Conservation (phyloP, 2,888 invertebrate species). For the Lydus trimaculatus region DNA sequence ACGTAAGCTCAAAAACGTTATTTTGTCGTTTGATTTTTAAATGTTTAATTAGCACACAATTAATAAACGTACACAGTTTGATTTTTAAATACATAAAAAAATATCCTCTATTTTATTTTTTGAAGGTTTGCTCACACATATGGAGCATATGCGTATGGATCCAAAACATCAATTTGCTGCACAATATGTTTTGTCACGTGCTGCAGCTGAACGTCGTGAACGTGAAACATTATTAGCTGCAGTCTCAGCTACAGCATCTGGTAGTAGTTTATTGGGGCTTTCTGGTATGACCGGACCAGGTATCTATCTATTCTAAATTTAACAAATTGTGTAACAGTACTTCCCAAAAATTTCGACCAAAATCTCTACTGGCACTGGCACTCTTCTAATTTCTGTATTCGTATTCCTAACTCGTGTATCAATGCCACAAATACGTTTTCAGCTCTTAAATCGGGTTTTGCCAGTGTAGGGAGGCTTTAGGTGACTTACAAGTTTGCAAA, state of each 20-base stretch:
- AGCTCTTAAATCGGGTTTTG: too few species aligned
- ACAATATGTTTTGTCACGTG: slow-evolving; percentile 89
- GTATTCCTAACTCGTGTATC: too few species aligned
- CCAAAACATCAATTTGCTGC: slow-evolving; percentile 96
- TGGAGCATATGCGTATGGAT: slow-evolving; percentile 98
- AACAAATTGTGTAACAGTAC: too few species aligned
- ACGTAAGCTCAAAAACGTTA: background rate
- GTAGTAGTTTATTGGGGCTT: slow-evolving; percentile 68
- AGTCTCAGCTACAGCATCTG: slow-evolving; percentile 64
- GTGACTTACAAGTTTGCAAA: too few species aligned
- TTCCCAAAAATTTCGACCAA: too few species aligned
- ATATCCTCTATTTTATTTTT: background rate
- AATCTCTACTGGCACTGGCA: too few species aligned
- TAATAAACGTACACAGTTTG: too few species aligned
- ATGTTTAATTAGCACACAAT: background rate
- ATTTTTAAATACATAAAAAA: too few species aligned
- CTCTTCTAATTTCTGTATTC: too few species aligned
- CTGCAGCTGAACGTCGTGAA: slow-evolving; percentile 89
- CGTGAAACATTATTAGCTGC: slow-evolving; percentile 78
- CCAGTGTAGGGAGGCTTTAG: too few species aligned
- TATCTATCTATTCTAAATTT: slow-evolving; percentile 21
- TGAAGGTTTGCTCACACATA: slow-evolving; percentile 88
- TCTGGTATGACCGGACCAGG: slow-evolving; percentile 57
- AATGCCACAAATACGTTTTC: too few species aligned
- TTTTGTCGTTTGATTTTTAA: background rate